Conservation (phyloP, 2,888 invertebrate genomes). For the Acanthococcus lagerstroemiae region DNA sequence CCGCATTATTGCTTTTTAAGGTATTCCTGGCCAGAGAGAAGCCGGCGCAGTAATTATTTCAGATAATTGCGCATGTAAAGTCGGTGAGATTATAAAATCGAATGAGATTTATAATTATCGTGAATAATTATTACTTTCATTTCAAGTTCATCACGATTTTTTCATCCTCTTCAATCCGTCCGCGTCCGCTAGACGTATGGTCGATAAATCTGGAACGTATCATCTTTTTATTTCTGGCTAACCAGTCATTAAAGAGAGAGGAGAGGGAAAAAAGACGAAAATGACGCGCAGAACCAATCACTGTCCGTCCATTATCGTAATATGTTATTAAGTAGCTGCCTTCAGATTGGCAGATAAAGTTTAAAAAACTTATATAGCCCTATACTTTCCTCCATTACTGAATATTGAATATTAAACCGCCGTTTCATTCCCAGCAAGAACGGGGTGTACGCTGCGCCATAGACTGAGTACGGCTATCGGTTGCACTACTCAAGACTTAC, state of each 20-base stretch:
- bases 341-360: slow-evolving; percentile 27
- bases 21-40: background rate
- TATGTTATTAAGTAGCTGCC: slow-evolving; percentile 28
- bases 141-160: slow-evolving; percentile 26
- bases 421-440: too few relatives aligned
- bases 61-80: background rate
- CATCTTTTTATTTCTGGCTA: slow-evolving; percentile 10
- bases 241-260: slow-evolving; percentile 20
- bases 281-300: slow-evolving; percentile 27
- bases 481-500: too few relatives aligned
- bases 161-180: slow-evolving; percentile 21
- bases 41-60: background rate
- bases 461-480: too few relatives aligned
- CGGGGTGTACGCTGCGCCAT: too few relatives aligned
- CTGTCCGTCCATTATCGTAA: slow-evolving; percentile 24
- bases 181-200: slow-evolving; percentile 16
- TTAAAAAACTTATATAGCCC: background rate
- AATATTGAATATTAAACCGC: too few relatives aligned
- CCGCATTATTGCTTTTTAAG: too few relatives aligned
- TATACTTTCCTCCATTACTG: background rate
- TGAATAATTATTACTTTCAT: slow-evolving; percentile 26
- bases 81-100: slow-evolving; percentile 15
- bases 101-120: slow-evolving; percentile 22
- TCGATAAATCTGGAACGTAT: slow-evolving; percentile 26
- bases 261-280: slow-evolving; percentile 21